Percentiles rank a stretch among this genome's conserved stretches.
phyloP scores from a whole-genome alignment of 64 coral and sea anemone genomes.

The Montipora cactus region DNA sequence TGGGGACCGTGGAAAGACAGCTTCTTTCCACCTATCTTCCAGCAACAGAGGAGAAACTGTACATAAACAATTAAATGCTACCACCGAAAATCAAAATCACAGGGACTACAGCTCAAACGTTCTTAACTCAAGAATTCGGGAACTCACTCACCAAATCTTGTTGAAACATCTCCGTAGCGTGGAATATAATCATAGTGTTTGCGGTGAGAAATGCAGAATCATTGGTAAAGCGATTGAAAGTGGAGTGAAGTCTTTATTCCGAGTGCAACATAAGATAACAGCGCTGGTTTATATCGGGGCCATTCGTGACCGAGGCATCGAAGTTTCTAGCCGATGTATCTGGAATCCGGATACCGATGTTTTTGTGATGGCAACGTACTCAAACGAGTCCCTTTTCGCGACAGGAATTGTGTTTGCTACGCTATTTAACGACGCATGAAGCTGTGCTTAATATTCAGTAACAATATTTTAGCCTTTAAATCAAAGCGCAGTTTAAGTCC shows the following conservation, averaged over 20 bases:
- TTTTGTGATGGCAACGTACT: constrained; percentile 86
- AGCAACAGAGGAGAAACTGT: constrained; percentile 29
- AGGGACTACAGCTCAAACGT: neutral
- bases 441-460: neutral
- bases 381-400: constrained; percentile 72
- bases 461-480: neutral
- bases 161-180: constrained; percentile 55
- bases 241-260: constrained; percentile 73
- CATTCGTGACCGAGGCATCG: constrained; percentile 84
- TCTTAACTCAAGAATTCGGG: constrained; percentile 50
- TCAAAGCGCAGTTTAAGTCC: neutral
- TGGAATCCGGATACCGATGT: constrained; percentile 77
- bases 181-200: constrained; percentile 78
- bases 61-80: constrained; percentile 9
- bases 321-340: constrained; percentile 72
- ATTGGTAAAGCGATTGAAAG: constrained; percentile 90
- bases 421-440: constrained; percentile 34
- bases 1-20: neutral
- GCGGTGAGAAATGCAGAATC: constrained; percentile 71
- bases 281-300: constrained; percentile 89
- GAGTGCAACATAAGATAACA: constrained; percentile 72
- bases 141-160: constrained; percentile 62
- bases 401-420: constrained; percentile 89
- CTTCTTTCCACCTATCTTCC: neutral
- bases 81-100: neutral